Evolutionary conservation across 2,113 vertebrate species (phyloP), one percentile per base, ranked within the genome.

Genomic region (Epinephelus fuscoguttatus): DNA sequence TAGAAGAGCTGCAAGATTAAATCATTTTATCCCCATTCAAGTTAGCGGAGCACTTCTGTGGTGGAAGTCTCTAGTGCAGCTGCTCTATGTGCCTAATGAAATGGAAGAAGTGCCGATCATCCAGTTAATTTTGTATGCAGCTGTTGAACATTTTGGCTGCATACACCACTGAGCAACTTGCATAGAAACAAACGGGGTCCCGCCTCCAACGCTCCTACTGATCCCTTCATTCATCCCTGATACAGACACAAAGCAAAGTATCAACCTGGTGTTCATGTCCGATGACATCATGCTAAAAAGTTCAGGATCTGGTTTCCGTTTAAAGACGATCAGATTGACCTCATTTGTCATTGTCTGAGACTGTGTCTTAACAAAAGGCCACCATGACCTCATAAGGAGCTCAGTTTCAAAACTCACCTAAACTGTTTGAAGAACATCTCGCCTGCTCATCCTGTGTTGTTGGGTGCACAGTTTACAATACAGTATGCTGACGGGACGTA

Each of bases 301-400:
- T 69, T 64, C 19, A 77, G 30, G 7, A 56, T 8, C 47, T 27
- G 17, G 60, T 60, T 63, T 64, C 11, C 56, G 40, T 68, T 71
- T 37, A n/a, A 57, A 66, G 37, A 69, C 10, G 2, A 33, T 52
- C 56, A 52, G 6, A 0, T 52, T 75, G 19, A 89, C 69, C 82
- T 74, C 47, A 81, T 91, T 84, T 82, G n/a, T 86, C 81, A 81
- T 27, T 42, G 74, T 70, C 59, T 76, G 15, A 17, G 61, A 7
- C 14, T 67, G 33, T 19, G 25, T 27, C 37, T 63, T 45, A 37
- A 70, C 62, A 75, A 78, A 89, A 62, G n/a, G 75, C 78, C 25
- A 69, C 11, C 52, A 45, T 85, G 78, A 89, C 79, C 78, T 78
- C 73, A 75, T 63, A 70, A 79, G 4, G 6, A 21, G 53, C 33